Evolutionary conservation across 1,140 invertebrate species (phyloP).

Genomic region (Drosophila ananassae): DNA sequence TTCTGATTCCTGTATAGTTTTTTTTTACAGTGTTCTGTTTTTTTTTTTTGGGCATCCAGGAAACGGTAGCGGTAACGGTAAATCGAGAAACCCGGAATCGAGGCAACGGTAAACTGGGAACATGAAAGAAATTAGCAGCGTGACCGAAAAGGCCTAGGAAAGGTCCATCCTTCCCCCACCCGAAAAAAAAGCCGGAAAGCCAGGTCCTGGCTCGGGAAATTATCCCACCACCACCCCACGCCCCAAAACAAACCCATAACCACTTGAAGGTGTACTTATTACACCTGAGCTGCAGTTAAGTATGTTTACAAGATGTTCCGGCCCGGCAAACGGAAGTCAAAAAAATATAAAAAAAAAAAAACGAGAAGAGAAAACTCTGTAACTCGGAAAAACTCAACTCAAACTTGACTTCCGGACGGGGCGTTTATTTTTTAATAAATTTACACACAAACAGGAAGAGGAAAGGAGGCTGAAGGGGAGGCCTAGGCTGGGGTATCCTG

Average conservation of each 20-base stretch:
- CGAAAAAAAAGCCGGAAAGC: background rate
- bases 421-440: conserved; percentile 75
- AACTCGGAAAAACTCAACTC: conserved; percentile 16
- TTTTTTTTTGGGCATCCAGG: conserved; percentile 3
- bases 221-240: background rate
- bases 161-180: background rate
- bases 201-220: background rate
- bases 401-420: conserved; percentile 18
- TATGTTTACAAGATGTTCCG: conserved; percentile 80
- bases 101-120: conserved; percentile 32
- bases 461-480: background rate
- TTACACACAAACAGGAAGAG: conserved; percentile 47
- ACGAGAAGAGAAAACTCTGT: background rate
- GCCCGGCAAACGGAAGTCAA: conserved; percentile 25
- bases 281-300: conserved; percentile 81
- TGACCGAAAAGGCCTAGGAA: conserved; percentile 50
- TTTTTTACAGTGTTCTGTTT: conserved; percentile 8
- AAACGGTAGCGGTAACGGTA: conserved; percentile 14
- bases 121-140: conserved; percentile 79
- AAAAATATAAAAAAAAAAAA: background rate
- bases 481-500: background rate
- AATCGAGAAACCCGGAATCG: conserved; percentile 20
- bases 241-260: conserved; percentile 11
- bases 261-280: conserved; percentile 78
- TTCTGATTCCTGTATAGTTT: background rate